Conservation (phyloP, 2,113 vertebrate species). For the Poeciliopsis prolifica region DNA sequence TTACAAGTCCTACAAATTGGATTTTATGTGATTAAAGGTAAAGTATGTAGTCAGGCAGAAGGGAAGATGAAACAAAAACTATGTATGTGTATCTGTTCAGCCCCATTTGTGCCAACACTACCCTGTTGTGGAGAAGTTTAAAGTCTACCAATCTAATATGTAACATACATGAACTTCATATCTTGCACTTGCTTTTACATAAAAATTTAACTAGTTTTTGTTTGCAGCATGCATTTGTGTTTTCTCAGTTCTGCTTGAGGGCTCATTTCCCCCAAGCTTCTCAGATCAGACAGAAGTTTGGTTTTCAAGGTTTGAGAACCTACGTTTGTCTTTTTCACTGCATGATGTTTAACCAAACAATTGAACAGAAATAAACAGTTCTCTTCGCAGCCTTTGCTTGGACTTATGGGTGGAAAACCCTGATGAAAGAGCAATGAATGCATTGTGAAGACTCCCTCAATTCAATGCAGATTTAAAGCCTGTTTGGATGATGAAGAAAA, state of each 20-base stretch:
- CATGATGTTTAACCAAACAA: neutral
- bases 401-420: neutral
- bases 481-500: conserved; percentile 9
- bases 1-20: no score
- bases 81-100: no score
- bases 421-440: neutral
- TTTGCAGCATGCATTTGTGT: neutral
- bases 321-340: neutral
- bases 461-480: conserved; percentile 1
- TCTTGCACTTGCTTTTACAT: neutral
- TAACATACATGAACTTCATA: neutral
- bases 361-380: neutral
- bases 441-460: conserved; percentile 1
- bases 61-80: no score
- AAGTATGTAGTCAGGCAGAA: no score
- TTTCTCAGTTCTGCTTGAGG: neutral
- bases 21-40: no score
- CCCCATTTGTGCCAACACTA: no score
- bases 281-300: neutral
- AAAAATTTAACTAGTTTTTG: neutral
- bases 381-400: neutral
- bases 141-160: neutral
- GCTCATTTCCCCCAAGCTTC: neutral
- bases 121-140: no score
- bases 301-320: neutral